These are phyloP conservation scores for Nasonia vitripennis DNA, from an alignment of 1,140 invertebrate genomes.

Conservation along the genomic window DNA sequence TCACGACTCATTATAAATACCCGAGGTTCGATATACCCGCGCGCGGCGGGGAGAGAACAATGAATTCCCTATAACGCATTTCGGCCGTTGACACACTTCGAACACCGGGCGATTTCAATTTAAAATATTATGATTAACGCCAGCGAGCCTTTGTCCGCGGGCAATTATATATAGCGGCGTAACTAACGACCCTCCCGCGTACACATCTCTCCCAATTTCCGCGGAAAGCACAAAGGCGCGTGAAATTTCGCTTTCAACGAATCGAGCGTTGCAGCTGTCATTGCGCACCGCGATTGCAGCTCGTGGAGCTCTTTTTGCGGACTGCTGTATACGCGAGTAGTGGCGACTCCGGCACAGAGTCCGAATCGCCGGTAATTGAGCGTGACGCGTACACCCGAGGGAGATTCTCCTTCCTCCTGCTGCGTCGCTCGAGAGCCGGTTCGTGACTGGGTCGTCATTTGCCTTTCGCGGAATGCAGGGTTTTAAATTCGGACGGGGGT, in stretches of 20 bases:
- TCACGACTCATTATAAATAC: not conserved
- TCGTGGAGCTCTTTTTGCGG: not conserved
- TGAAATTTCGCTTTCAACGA: conserved; percentile 28
- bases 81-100: not conserved
- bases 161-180: too few relatives aligned
- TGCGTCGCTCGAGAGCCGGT: not conserved
- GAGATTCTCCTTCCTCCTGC: not conserved
- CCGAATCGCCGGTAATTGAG: conserved; percentile 4
- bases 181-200: not conserved
- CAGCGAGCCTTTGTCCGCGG: too few relatives aligned
- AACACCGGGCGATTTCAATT: not conserved
- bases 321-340: not conserved
- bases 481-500: too few relatives aligned
- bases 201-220: not conserved
- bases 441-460: not conserved
- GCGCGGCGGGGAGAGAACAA: not conserved
- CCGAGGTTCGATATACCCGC: too few relatives aligned
- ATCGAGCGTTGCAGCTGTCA: conserved; percentile 47
- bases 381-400: not conserved
- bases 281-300: conserved; percentile 42
- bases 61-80: not conserved
- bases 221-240: not conserved
- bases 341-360: not conserved
- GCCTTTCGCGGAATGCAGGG: not conserved
- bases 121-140: not conserved